Percentiles rank a stretch among this genome's conserved stretches.
phyloP scores from a whole-genome alignment of 2,888 invertebrate genomes.

The Tenthredo mesomela region DNA sequence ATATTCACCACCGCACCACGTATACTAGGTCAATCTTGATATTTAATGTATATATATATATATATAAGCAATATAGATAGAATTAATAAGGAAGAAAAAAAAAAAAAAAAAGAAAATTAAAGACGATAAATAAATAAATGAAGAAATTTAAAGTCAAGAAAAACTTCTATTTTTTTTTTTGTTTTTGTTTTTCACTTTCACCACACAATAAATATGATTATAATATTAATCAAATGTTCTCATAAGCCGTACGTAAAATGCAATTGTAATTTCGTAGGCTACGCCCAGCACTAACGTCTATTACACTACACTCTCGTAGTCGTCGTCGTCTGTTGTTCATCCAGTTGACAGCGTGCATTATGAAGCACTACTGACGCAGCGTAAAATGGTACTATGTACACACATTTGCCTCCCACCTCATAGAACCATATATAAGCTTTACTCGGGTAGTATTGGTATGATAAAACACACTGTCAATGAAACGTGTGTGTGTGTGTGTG shows the following conservation, averaged over 20 bases:
- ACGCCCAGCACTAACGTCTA: slow-evolving; percentile 36
- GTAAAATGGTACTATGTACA: slow-evolving; percentile 48
- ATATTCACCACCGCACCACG: not conserved
- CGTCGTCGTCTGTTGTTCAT: slow-evolving; percentile 39
- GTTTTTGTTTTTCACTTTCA: not conserved
- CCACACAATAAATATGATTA: not conserved
- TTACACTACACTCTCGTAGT: slow-evolving; percentile 23
- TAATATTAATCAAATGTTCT: not conserved
- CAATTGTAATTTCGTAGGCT: slow-evolving; percentile 46
- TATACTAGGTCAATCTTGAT: not conserved
- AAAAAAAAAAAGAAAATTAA: not conserved
- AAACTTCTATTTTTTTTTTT: not conserved
- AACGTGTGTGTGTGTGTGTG: slow-evolving; percentile 33
- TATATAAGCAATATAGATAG: not conserved
- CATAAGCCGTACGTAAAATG: not conserved
- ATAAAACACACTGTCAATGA: slow-evolving; percentile 20
- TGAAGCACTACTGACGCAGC: slow-evolving; percentile 50
- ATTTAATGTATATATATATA: too few relatives aligned
- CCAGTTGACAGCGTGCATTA: slow-evolving; percentile 53
- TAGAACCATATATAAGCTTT: not conserved
- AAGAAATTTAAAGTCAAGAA: not conserved
- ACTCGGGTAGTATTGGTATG: not conserved
- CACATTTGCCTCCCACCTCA: slow-evolving; percentile 38
- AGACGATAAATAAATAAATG: not conserved
- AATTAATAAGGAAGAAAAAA: not conserved